A percentile compares a stretch with the other conserved stretches of the same genome.
phyloP scores from a whole-genome alignment of 2,888 invertebrate genomes.

The Rhogogaster chlorosoma region DNA sequence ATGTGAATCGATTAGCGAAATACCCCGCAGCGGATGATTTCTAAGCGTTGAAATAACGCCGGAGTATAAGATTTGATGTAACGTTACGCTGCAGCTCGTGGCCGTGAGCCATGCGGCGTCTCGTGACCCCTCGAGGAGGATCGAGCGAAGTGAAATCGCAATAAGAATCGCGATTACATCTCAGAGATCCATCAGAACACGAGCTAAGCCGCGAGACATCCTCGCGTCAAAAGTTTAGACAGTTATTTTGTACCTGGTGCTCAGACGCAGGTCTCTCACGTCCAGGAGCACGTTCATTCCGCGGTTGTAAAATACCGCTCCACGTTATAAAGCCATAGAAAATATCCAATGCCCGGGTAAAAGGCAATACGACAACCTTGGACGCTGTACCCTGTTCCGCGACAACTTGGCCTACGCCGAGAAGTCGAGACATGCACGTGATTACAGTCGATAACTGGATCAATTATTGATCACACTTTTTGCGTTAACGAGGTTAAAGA shows the following conservation, averaged over 20 bases:
- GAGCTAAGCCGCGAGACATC: background rate
- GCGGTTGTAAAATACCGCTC: background rate
- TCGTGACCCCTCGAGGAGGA: conserved; percentile 3
- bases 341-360: conserved; percentile 17
- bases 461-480: background rate
- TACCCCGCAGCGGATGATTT: background rate
- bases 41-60: background rate
- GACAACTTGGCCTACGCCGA: conserved; percentile 34
- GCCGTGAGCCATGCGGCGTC: background rate
- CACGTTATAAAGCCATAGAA: background rate
- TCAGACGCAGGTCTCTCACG: background rate
- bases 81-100: background rate
- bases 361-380: conserved; percentile 43
- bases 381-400: conserved; percentile 45
- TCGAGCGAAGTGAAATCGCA: conserved; percentile 31
- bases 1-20: background rate
- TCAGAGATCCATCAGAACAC: background rate
- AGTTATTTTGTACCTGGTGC: background rate
- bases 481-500: too few species aligned
- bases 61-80: background rate
- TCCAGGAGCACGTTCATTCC: background rate
- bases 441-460: conserved; percentile 22
- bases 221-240: conserved; percentile 10
- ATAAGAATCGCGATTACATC: conserved; percentile 9
- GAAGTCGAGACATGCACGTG: conserved; percentile 19